Percentiles rank a stretch among this genome's conserved stretches.
phyloP scores from a whole-genome alignment of 2,797 vertebrate genomes.

The Brachyalestes nurse region DNA sequence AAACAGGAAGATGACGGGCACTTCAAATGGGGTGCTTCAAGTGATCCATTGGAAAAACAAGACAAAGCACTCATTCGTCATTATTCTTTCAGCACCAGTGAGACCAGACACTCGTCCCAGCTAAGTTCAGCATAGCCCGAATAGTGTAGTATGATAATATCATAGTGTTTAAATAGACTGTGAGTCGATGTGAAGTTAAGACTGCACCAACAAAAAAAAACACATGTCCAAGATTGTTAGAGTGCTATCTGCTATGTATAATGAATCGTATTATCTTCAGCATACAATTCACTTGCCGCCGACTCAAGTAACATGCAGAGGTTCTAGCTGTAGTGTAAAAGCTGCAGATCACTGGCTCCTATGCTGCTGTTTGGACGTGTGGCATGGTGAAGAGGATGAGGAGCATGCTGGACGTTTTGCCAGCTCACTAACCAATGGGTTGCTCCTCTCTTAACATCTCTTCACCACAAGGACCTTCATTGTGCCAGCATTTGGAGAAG shows the following conservation, averaged over 20 bases:
- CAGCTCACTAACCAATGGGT: neutral
- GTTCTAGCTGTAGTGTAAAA: slow-evolving; percentile 2
- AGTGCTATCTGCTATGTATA: neutral
- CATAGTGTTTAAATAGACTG: neutral
- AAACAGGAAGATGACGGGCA: slow-evolving; percentile 10
- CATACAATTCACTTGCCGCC: neutral
- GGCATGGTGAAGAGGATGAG: neutral
- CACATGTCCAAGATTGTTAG: neutral
- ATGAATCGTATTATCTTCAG: slow-evolving; percentile 9
- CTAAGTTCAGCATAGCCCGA: neutral
- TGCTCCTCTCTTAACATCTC: neutral
- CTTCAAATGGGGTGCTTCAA: slow-evolving; percentile 4
- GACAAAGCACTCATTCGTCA: slow-evolving; percentile 37
- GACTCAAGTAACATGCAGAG: neutral
- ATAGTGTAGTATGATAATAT: neutral
- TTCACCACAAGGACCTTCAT: neutral
- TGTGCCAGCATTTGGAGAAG: neutral
- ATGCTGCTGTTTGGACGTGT: neutral
- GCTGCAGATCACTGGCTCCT: neutral
- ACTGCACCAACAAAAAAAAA: neutral
- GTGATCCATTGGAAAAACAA: slow-evolving; percentile 19
- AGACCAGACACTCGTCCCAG: slow-evolving; percentile 11
- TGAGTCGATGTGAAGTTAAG: slow-evolving; percentile 15
- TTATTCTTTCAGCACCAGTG: slow-evolving; percentile 38
- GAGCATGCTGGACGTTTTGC: neutral